Percentiles rank a stretch among this genome's conserved stretches.
Evolutionary conservation across 2,888 invertebrate genomes (phyloP).

Genomic region (Heteromurus nitidus): DNA sequence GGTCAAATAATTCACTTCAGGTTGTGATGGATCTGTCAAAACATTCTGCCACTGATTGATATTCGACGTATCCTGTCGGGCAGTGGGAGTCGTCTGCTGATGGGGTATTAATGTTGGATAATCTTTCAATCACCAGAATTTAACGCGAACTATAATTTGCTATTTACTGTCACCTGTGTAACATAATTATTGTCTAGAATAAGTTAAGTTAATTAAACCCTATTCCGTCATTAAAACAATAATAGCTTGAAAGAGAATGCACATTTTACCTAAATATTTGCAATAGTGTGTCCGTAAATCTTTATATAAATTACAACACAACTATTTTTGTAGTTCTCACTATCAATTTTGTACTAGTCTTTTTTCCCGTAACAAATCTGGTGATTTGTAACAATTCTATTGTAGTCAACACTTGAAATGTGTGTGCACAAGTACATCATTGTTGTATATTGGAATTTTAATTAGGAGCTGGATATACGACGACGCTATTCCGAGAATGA

Average conservation of each 20-base stretch:
- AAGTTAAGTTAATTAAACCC: too few relatives aligned
- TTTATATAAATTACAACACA: too few relatives aligned
- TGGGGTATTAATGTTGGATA: neutral
- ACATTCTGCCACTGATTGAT: neutral
- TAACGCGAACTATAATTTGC: neutral
- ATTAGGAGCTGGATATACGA: slow-evolving; percentile 45
- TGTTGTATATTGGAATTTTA: neutral
- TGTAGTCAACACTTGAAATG: neutral
- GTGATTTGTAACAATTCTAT: neutral
- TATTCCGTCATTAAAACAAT: too few relatives aligned
- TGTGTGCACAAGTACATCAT: neutral
- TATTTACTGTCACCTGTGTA: too few relatives aligned
- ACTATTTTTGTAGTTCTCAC: neutral
- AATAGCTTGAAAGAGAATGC: too few relatives aligned
- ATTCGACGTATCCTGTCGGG: neutral
- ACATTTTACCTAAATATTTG: too few relatives aligned
- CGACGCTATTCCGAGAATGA: slow-evolving; percentile 58
- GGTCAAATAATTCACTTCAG: slow-evolving; percentile 15
- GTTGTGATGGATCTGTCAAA: slow-evolving; percentile 24
- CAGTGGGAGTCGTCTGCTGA: neutral
- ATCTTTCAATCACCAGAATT: neutral
- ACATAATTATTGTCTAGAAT: too few relatives aligned
- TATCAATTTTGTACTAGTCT: slow-evolving; percentile 7
- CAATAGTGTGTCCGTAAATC: too few relatives aligned
- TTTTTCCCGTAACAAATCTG: slow-evolving; percentile 23